Percentiles rank a stretch among this genome's conserved stretches.
These are phyloP conservation scores for Phrynocephalus forsythii DNA, from an alignment of 2,797 vertebrate genomes.

Conservation along the genomic window DNA sequence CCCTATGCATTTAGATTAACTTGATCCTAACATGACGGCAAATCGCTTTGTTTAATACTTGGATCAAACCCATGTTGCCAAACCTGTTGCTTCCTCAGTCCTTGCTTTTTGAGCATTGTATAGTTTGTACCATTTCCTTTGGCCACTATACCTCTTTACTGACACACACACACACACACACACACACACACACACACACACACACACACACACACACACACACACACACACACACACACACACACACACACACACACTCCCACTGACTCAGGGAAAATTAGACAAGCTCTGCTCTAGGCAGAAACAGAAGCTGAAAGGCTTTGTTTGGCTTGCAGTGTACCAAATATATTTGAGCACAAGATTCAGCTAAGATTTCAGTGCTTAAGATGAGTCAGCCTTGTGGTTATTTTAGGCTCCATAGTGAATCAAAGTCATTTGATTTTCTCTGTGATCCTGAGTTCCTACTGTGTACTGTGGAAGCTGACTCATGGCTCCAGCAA, in stretches of 20 bases:
- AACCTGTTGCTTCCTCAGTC: not conserved
- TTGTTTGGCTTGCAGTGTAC: not conserved
- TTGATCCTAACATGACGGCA: too few relatives aligned
- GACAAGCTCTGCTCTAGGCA: not conserved
- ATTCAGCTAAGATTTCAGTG: not conserved
- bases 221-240: too few relatives aligned
- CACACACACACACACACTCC: not conserved
- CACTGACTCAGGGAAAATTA: not conserved
- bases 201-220: too few relatives aligned
- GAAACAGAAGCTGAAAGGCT: not conserved
- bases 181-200: not conserved
- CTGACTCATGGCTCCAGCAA: conserved; percentile 37
- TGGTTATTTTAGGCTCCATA: conserved; percentile 25
- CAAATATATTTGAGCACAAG: not conserved
- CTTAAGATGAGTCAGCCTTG: conserved; percentile 13
- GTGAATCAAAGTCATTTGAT: conserved; percentile 23
- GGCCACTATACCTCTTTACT: not conserved
- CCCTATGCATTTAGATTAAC: too few relatives aligned
- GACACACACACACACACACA: too few relatives aligned
- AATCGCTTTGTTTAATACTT: too few relatives aligned
- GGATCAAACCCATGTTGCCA: not conserved
- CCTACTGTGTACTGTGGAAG: not conserved
- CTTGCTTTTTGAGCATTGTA: not conserved
- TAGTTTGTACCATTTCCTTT: not conserved
- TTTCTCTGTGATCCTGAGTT: not conserved